Base-by-base conservation (phyloP, 1,140 invertebrate species). In the Drosophila burlai region DNA sequence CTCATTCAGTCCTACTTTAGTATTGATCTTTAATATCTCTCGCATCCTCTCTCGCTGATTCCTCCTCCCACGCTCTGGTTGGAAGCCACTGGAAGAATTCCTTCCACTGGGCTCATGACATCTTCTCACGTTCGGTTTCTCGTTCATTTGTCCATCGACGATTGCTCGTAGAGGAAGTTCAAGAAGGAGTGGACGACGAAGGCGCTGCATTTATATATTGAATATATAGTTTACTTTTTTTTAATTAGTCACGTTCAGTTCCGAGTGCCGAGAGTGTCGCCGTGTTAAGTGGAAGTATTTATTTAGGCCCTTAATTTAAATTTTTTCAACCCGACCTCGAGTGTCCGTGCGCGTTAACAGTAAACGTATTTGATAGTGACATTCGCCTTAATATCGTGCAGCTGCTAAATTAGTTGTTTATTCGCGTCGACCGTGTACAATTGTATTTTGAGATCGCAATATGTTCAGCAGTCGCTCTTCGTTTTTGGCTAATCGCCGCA, bases 401-500 rank as follows among this genome's bases (percentile, higher is more conserved):
- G 49, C 58, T 38, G 58, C 55, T 59, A 58, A 59, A 49, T 67
- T 67, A 43, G 81, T 89, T 84, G 72, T 73, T 58, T 58, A 76
- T 65, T 73, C 57, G 63, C 80, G 66, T 89, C 54, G 84, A 82
- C 43, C 76, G 81, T 90, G 79, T 90, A 80, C 50, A 67, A 49
- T 65, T 47, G 43, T 26, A 81, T 45, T 69, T 75, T 36, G 55
- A 67, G 29, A 67, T 60, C n/a, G 18, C 46, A 66, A 54, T 60
- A 86, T 92, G 91, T 91, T 91, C 71, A 84, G 66, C 52, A 92
- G 75, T 66, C 81, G 83, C 68, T 57, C 81, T 72, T 84, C 85
- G 52, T 81, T 90, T 75, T 58, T 89, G 75, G 91, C 78, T 52
- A 91, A 92, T 87, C 91, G 91, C 67, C 85, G 91, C 42, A 87